phyloP scores from a whole-genome alignment of 2,888 invertebrate genomes.

The Marronus borbonicus region DNA sequence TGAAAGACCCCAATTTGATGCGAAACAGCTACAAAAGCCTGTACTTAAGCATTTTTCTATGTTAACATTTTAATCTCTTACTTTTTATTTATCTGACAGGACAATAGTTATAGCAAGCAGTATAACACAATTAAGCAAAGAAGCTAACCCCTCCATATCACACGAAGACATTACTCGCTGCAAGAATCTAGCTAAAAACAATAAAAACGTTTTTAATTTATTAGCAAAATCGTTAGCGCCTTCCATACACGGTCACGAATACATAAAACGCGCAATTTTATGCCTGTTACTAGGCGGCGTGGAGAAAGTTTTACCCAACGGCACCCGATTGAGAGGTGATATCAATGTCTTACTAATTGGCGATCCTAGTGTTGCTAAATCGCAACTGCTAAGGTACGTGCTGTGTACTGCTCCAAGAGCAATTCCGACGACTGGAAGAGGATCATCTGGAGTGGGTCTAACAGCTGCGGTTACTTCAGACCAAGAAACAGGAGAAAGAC shows the following conservation, averaged over 20 bases:
- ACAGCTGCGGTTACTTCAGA: constrained; percentile 99
- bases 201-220: constrained; percentile 88
- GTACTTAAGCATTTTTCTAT: neutral
- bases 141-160: constrained; percentile 83
- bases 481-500: constrained; percentile 83
- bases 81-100: constrained; percentile 69
- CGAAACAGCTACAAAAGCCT: too few relatives aligned
- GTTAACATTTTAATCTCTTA: too few relatives aligned
- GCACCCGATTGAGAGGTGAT: constrained; percentile 90
- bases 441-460: constrained; percentile 98
- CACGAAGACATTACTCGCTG: constrained; percentile 92
- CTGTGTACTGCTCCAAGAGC: constrained; percentile 95
- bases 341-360: constrained; percentile 82
- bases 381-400: constrained; percentile 95
- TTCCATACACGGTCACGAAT: constrained; percentile 97
- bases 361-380: constrained; percentile 99
- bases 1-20: too few relatives aligned
- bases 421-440: constrained; percentile 97
- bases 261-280: constrained; percentile 95
- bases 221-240: constrained; percentile 95
- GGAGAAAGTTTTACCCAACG: constrained; percentile 94
- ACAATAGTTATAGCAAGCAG: constrained; percentile 96
- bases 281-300: constrained; percentile 95
- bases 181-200: constrained; percentile 83
- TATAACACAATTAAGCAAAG: constrained; percentile 91